These are phyloP conservation scores for Rhinatrema bivittatum DNA, from an alignment of 2,797 vertebrate genomes.

Conservation along the genomic window DNA sequence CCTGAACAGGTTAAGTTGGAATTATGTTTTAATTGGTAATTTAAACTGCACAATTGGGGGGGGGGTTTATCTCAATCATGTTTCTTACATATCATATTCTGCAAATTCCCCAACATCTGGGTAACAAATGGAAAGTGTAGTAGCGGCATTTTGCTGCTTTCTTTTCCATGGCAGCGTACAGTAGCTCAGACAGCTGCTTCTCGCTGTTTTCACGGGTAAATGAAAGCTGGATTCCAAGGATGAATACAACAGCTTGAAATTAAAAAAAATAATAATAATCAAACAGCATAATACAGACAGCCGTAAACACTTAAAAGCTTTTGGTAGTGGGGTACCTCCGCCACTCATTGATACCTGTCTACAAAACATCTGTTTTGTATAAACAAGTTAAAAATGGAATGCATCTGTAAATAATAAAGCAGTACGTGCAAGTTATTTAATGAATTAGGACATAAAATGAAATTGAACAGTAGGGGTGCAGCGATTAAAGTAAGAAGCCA, in stretches of 20 bases:
- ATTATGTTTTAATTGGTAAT: constrained; percentile 23
- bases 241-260: constrained; percentile 18
- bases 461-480: constrained; percentile 53
- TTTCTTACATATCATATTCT: too few species aligned
- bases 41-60: constrained; percentile 3
- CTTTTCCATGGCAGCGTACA: not conserved
- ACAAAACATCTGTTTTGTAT: constrained; percentile 45
- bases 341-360: constrained; percentile 35
- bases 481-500: constrained; percentile 51
- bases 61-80: too few species aligned
- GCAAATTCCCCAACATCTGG: too few species aligned
- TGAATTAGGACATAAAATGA: constrained; percentile 56
- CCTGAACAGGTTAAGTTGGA: constrained; percentile 31
- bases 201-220: constrained; percentile 23
- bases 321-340: constrained; percentile 3
- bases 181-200: too few species aligned
- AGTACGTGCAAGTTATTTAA: constrained; percentile 49
- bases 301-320: constrained; percentile 34
- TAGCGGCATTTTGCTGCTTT: too few species aligned
- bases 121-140: too few species aligned
- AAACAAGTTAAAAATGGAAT: constrained; percentile 42
- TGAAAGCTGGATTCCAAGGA: constrained; percentile 12
- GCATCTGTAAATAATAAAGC: constrained; percentile 63
- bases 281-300: constrained; percentile 36
- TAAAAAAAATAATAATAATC: too few species aligned